These are phyloP conservation scores for Hydrolagus colliei DNA, from an alignment of 2,797 vertebrate genomes.

Conservation along the genomic window DNA sequence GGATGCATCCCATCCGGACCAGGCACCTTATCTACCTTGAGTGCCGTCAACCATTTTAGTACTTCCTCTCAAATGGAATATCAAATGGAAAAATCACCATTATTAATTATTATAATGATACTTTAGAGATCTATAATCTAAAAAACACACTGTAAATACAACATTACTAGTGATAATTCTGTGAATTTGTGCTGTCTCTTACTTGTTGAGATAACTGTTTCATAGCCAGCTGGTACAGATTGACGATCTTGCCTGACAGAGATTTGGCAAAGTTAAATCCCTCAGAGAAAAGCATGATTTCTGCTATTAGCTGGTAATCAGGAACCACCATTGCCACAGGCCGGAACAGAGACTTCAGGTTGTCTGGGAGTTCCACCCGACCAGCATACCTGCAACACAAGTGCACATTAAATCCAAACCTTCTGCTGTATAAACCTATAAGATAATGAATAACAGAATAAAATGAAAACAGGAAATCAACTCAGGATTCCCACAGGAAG, in stretches of 20 bases:
- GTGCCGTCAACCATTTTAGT: too few species aligned
- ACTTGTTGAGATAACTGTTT: conserved; percentile 55
- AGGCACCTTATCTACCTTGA: too few species aligned
- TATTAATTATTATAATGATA: too few species aligned
- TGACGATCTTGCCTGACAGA: conserved; percentile 51
- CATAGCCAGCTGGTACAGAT: conserved; percentile 45
- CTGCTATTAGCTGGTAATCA: conserved; percentile 48
- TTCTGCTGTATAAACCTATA: conserved; percentile 20
- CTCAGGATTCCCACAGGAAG: too few species aligned
- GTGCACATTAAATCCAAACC: conserved; percentile 6
- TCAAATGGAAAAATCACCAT: too few species aligned
- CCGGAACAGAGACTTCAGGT: conserved; percentile 52
- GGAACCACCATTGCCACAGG: conserved; percentile 54
- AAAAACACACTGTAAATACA: too few species aligned
- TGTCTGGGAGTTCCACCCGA: conserved; percentile 50
- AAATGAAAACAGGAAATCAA: not conserved
- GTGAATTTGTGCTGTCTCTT: not conserved
- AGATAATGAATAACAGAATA: too few species aligned
- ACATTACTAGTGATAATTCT: too few species aligned
- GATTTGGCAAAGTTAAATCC: conserved; percentile 51
- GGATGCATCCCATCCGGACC: too few species aligned
- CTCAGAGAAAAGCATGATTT: conserved; percentile 50
- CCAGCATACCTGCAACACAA: conserved; percentile 44
- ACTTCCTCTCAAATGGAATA: too few species aligned
- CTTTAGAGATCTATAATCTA: too few species aligned